Evolutionary conservation across 2,888 invertebrate species (phyloP).

Genomic region (Drosophila pegasa): DNA sequence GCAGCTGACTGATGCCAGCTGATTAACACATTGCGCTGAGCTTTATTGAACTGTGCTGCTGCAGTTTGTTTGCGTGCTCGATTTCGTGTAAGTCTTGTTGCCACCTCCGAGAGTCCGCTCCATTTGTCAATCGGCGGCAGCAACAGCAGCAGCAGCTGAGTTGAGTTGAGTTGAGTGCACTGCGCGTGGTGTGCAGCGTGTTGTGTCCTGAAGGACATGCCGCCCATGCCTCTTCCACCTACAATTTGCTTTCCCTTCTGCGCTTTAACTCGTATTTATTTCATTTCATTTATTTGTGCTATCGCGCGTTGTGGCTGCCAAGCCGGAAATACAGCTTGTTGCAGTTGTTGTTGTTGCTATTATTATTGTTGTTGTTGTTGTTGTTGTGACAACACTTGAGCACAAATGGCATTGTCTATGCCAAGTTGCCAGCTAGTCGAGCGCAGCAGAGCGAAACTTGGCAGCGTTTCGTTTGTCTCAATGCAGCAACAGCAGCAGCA

Average conservation of each 20-base stretch:
- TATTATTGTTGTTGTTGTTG: slow-evolving; percentile 12
- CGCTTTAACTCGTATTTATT: slow-evolving; percentile 61
- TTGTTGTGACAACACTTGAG: slow-evolving; percentile 36
- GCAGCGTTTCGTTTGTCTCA: slow-evolving; percentile 46
- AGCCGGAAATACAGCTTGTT: slow-evolving; percentile 46
- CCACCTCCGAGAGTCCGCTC: slow-evolving; percentile 44
- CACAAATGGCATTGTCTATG: slow-evolving; percentile 55
- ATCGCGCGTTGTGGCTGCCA: slow-evolving; percentile 49
- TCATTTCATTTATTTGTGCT: slow-evolving; percentile 54
- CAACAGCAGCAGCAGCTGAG: slow-evolving; percentile 24
- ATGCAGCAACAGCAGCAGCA: slow-evolving; percentile 27
- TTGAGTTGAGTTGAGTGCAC: slow-evolving; percentile 38
- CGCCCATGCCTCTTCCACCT: not conserved
- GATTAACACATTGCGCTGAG: slow-evolving; percentile 20
- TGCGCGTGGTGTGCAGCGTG: slow-evolving; percentile 5
- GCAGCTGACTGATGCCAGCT: slow-evolving; percentile 3
- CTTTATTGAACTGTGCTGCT: slow-evolving; percentile 6
- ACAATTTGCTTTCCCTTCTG: slow-evolving; percentile 2
- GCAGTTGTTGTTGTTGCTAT: slow-evolving; percentile 12
- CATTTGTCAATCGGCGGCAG: slow-evolving; percentile 67
- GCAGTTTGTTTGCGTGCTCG: slow-evolving; percentile 6
- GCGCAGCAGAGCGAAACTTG: slow-evolving; percentile 42
- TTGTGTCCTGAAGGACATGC: slow-evolving; percentile 16
- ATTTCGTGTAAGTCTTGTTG: slow-evolving; percentile 49
- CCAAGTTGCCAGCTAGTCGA: slow-evolving; percentile 58